A percentile compares a stretch with the other conserved stretches of the same genome.
Conservation (phyloP, 2,113 vertebrate genomes). For the Sprattus sprattus region DNA sequence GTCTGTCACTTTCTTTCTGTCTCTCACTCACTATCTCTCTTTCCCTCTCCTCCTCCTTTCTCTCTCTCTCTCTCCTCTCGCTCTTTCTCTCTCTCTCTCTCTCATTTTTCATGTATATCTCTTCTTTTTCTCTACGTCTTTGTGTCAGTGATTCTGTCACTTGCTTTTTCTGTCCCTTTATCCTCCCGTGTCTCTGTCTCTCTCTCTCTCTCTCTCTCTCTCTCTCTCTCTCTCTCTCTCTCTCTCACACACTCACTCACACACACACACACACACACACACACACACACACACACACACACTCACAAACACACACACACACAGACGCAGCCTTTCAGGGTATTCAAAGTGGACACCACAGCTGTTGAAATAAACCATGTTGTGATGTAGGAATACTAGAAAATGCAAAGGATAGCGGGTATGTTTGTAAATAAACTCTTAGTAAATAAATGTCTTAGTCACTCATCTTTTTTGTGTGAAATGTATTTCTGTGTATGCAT, state of each 20-base stretch:
- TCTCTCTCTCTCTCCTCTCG: background rate
- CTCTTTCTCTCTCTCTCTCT: slow-evolving; percentile 8
- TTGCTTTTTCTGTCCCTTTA: background rate
- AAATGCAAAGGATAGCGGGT: no score
- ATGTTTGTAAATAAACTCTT: no score
- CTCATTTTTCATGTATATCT: background rate
- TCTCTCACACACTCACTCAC: background rate
- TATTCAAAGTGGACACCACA: no score
- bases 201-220: background rate
- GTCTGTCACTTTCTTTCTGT: slow-evolving; percentile 16
- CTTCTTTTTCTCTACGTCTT: background rate
- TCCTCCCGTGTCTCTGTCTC: background rate
- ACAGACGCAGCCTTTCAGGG: background rate
- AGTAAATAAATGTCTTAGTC: no score
- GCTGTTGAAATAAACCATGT: no score
- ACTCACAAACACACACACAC: background rate
- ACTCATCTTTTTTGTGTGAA: no score
- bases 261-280: background rate
- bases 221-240: background rate
- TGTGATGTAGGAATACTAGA: no score
- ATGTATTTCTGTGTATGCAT: no score
- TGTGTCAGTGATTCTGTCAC: slow-evolving; percentile 6
- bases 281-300: background rate
- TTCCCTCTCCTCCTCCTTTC: background rate
- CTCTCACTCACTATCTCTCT: background rate